Percentiles rank a stretch among this genome's conserved stretches.
These are phyloP conservation scores for Phaetusa simplex DNA, from an alignment of 2,113 vertebrate species.

Conservation along the genomic window DNA sequence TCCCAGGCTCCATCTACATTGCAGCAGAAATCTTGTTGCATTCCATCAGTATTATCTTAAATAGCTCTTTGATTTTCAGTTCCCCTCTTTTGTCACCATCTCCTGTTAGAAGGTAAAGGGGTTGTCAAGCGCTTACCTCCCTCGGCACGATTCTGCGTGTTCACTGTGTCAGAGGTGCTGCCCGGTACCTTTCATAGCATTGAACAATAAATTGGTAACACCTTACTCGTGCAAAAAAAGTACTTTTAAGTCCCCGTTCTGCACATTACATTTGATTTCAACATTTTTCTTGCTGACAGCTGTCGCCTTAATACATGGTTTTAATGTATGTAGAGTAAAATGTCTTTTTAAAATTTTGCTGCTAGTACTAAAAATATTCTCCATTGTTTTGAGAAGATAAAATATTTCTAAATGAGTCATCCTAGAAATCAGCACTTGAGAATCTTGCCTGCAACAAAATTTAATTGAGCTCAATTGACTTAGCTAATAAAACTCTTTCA, in stretches of 20 bases:
- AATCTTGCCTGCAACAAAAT: neutral
- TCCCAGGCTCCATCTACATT: neutral
- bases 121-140: neutral
- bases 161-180: neutral
- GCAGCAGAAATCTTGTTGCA: neutral
- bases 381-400: neutral
- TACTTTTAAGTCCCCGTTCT: neutral
- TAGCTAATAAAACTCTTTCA: neutral
- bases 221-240: neutral
- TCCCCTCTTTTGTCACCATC: neutral
- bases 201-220: neutral
- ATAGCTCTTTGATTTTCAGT: neutral
- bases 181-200: neutral
- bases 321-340: neutral
- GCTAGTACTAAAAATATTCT: neutral
- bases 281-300: neutral
- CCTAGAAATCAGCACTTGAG: neutral
- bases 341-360: neutral
- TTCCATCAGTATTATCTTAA: neutral
- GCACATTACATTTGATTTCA: neutral
- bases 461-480: neutral
- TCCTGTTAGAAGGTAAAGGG: neutral
- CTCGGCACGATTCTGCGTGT: neutral
- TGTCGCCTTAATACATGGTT: neutral
- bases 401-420: neutral